These are phyloP conservation scores for Dendrolimus pini DNA, from an alignment of 2,888 invertebrate genomes.

Conservation along the genomic window DNA sequence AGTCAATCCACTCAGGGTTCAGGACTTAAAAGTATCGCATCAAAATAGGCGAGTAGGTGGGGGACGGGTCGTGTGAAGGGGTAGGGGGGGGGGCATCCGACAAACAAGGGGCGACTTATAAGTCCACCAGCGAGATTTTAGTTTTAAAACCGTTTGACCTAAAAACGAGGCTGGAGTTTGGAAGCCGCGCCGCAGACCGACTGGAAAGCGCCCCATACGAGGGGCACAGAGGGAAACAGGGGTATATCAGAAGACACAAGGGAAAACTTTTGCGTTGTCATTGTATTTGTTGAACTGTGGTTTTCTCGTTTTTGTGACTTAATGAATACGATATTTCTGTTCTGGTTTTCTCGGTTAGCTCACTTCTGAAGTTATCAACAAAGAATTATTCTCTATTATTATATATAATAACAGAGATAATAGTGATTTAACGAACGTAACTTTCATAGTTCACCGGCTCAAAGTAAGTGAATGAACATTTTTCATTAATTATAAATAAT, in stretches of 20 bases:
- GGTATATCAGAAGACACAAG: background rate
- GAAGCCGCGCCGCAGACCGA: constrained; percentile 1
- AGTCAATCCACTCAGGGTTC: too few relatives aligned
- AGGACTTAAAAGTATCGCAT: too few relatives aligned
- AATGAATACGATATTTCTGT: too few relatives aligned
- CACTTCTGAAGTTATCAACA: too few relatives aligned
- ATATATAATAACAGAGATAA: too few relatives aligned
- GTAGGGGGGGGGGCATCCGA: constrained; percentile 16
- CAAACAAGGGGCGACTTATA: constrained; percentile 38
- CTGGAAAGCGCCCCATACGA: constrained; percentile 3
- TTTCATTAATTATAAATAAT: too few relatives aligned
- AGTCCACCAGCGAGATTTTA: constrained; percentile 37
- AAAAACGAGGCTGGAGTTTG: constrained; percentile 19
- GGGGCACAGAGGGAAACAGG: background rate
- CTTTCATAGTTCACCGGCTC: too few relatives aligned
- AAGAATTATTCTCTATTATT: too few relatives aligned
- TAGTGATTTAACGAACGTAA: too few relatives aligned
- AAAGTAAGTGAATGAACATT: too few relatives aligned
- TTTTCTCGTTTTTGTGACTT: background rate
- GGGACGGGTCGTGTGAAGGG: constrained; percentile 11
- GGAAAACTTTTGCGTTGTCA: background rate
- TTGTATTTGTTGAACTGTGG: background rate
- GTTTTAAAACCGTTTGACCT: constrained; percentile 42
- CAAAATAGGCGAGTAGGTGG: background rate
- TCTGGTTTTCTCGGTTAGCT: too few relatives aligned